phyloP scores from a whole-genome alignment of 2,888 invertebrate genomes.

The Escarpia spicata region DNA sequence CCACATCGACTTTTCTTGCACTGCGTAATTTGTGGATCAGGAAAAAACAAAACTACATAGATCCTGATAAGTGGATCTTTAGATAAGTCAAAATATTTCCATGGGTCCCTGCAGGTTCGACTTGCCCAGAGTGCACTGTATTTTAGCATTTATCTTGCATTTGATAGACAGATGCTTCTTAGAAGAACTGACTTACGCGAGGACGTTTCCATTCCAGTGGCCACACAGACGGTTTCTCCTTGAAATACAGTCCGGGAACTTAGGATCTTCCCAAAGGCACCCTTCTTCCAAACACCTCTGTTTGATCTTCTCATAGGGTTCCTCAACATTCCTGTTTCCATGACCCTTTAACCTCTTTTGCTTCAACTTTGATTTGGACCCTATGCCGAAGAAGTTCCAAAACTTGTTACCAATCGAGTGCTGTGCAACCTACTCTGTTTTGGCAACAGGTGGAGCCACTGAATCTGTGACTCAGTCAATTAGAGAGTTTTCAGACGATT shows the following conservation, averaged over 20 bases:
- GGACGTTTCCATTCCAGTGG: conserved; percentile 91
- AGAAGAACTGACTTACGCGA: conserved; percentile 59
- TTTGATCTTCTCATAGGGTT: conserved; percentile 25
- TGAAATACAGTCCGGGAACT: conserved; percentile 85
- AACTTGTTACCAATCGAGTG: conserved; percentile 34
- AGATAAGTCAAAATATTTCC: too few relatives aligned
- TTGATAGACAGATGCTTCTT: background rate
- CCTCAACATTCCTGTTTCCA: background rate
- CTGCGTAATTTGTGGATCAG: too few relatives aligned
- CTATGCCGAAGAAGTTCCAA: conserved; percentile 37
- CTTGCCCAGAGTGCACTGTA: too few relatives aligned
- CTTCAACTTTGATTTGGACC: conserved; percentile 22
- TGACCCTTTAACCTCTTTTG: conserved; percentile 18
- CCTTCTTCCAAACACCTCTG: too few relatives aligned
- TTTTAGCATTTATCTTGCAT: too few relatives aligned
- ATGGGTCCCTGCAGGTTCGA: too few relatives aligned
- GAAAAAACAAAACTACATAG: too few relatives aligned
- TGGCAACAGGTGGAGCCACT: conserved; percentile 27
- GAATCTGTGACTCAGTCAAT: background rate
- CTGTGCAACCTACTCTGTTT: too few relatives aligned
- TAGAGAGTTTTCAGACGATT: background rate
- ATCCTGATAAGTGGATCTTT: too few relatives aligned
- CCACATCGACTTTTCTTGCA: too few relatives aligned
- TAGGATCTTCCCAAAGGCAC: conserved; percentile 90
- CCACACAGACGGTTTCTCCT: conserved; percentile 77